Conservation (phyloP, 2,888 invertebrate genomes). For the Fabriciana adippe region DNA sequence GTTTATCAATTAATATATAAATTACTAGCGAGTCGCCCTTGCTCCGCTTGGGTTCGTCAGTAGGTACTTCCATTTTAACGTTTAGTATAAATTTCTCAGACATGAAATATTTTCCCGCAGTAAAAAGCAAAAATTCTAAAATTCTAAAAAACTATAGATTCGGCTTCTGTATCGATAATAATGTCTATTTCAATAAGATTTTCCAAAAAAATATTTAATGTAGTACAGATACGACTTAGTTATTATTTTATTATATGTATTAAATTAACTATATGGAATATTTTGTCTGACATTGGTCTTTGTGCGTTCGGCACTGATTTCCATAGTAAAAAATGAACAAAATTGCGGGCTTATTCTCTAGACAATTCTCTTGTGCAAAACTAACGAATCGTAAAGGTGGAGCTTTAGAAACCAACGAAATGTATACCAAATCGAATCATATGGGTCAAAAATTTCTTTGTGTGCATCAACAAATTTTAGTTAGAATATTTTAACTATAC, state of each 20-base stretch:
- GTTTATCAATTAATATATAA: too few species aligned
- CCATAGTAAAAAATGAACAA: slow-evolving; percentile 4
- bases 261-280: too few species aligned
- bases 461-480: slow-evolving; percentile 5
- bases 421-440: slow-evolving; percentile 30
- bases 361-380: slow-evolving; percentile 25
- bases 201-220: too few species aligned
- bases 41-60: too few species aligned
- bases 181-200: too few species aligned
- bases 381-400: slow-evolving; percentile 32
- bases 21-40: too few species aligned
- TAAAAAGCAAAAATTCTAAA: too few species aligned
- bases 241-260: not conserved
- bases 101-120: too few species aligned
- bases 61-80: too few species aligned
- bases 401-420: slow-evolving; percentile 17
- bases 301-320: not conserved
- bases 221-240: not conserved
- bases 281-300: not conserved
- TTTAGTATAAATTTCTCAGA: too few species aligned
- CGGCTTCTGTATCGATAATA: too few species aligned
- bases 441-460: slow-evolving; percentile 22
- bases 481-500: slow-evolving; percentile 2
- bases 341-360: slow-evolving; percentile 7
- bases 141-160: too few species aligned